phyloP scores from a whole-genome alignment of 2,888 invertebrate genomes.

The Torymus aiolomorphi region DNA sequence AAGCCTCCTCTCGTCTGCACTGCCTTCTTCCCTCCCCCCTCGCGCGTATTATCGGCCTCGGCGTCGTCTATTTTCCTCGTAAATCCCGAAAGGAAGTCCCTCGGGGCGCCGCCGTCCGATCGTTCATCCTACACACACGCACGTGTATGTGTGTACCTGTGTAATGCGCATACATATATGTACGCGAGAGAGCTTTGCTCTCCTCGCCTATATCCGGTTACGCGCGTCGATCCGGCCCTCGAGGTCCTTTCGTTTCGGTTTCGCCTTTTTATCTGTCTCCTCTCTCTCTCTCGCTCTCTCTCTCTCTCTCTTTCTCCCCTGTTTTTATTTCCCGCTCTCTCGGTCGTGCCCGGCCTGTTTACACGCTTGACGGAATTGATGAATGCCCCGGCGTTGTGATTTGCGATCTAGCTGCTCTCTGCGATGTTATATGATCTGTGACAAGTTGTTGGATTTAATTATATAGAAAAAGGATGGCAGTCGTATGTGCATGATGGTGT shows the following conservation, averaged over 20 bases:
- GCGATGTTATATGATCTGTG: too few relatives aligned
- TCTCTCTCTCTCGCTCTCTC: slow-evolving; percentile 18
- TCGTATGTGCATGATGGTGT: too few relatives aligned
- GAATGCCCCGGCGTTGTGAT: neutral
- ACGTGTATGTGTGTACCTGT: neutral
- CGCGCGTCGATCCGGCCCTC: slow-evolving; percentile 43
- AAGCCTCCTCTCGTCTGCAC: neutral
- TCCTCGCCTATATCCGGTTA: slow-evolving; percentile 39
- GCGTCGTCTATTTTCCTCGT: slow-evolving; percentile 45
- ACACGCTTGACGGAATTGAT: neutral
- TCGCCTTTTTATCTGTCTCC: slow-evolving; percentile 23
- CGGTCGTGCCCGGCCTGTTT: neutral
- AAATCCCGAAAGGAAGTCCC: slow-evolving; percentile 47
- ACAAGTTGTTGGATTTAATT: too few relatives aligned
- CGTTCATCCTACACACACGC: slow-evolving; percentile 8
- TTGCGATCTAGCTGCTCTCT: neutral
- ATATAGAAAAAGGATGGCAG: too few relatives aligned
- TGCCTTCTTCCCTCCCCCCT: slow-evolving; percentile 8
- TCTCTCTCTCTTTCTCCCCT: neutral
- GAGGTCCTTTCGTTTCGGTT: slow-evolving; percentile 36
- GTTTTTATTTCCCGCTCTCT: neutral
- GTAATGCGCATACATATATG: neutral
- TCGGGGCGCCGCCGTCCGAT: slow-evolving; percentile 35
- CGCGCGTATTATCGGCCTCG: slow-evolving; percentile 31
- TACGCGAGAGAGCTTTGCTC: neutral